A percentile compares a stretch with the other conserved stretches of the same genome.
These are phyloP conservation scores for Eurytoma californica DNA, from an alignment of 2,888 invertebrate genomes.

Conservation along the genomic window DNA sequence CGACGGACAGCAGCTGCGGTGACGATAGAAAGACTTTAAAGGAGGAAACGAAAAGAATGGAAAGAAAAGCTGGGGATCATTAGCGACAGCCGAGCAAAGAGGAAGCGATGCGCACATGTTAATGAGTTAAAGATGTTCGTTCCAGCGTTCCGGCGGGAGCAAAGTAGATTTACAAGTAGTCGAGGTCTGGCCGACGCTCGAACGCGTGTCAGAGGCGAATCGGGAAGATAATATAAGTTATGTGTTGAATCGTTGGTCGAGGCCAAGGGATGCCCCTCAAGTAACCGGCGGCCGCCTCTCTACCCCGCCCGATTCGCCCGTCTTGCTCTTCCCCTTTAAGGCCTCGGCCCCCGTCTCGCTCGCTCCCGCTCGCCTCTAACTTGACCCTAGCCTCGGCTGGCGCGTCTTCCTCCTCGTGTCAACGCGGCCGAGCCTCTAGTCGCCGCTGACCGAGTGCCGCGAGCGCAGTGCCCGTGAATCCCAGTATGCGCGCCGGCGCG, in stretches of 20 bases:
- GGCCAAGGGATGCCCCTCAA: conserved; percentile 75
- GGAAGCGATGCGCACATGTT: not conserved
- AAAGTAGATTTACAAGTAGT: conserved; percentile 36
- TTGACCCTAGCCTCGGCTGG: conserved; percentile 28
- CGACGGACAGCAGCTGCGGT: too few relatives aligned
- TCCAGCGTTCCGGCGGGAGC: conserved; percentile 2
- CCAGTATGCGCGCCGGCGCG: too few relatives aligned
- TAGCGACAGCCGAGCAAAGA: not conserved
- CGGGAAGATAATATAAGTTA: conserved; percentile 47
- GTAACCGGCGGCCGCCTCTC: conserved; percentile 65
- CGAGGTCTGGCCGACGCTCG: conserved; percentile 38
- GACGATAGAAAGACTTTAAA: not conserved
- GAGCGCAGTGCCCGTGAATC: not conserved
- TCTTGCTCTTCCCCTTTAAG: conserved; percentile 34
- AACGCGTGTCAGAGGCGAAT: conserved; percentile 26
- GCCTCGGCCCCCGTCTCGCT: conserved; percentile 1
- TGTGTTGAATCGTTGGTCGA: conserved; percentile 63
- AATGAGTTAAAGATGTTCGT: too few relatives aligned
- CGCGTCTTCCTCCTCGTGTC: not conserved
- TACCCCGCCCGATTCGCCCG: not conserved
- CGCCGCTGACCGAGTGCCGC: conserved; percentile 14
- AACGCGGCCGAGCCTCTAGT: not conserved
- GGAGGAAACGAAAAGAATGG: not conserved
- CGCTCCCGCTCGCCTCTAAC: conserved; percentile 33
- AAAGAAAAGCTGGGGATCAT: not conserved